Percentiles rank a stretch among this genome's conserved stretches.
Evolutionary conservation across 2,888 invertebrate species (phyloP).

Genomic region (Deilephila porcellus): DNA sequence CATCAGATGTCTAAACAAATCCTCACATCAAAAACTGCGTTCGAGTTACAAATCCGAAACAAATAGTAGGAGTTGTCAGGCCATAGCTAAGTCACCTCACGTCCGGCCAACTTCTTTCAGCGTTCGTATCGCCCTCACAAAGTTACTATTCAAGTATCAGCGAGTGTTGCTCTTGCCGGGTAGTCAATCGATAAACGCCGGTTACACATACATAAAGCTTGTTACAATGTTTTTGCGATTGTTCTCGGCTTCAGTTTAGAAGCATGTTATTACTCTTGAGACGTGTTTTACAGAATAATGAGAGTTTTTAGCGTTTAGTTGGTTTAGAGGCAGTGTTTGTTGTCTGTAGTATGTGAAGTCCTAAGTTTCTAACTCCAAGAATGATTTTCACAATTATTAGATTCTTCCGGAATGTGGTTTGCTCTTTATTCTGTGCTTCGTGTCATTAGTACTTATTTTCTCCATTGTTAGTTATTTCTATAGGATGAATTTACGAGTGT

Average conservation of each 20-base stretch:
- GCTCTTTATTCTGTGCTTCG: too few relatives aligned
- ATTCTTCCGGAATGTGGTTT: too few relatives aligned
- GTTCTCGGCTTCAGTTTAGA: not conserved
- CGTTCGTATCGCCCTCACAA: slow-evolving; percentile 65
- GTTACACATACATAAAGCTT: slow-evolving; percentile 29
- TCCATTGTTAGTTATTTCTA: too few relatives aligned
- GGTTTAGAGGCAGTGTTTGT: too few relatives aligned
- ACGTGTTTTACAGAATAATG: too few relatives aligned
- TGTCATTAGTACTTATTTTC: too few relatives aligned
- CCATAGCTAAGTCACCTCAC: slow-evolving; percentile 64
- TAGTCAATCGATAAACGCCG: slow-evolving; percentile 33
- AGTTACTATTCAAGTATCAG: slow-evolving; percentile 53
- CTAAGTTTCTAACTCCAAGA: too few relatives aligned
- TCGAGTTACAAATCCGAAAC: slow-evolving; percentile 36
- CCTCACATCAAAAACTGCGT: not conserved
- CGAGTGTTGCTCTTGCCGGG: slow-evolving; percentile 18
- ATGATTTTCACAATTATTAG: too few relatives aligned
- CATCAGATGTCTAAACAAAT: not conserved
- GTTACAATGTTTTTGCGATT: slow-evolving; percentile 16
- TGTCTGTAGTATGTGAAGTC: too few relatives aligned
- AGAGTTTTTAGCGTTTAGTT: too few relatives aligned
- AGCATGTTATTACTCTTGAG: not conserved
- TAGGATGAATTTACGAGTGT: too few relatives aligned
- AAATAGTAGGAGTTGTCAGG: slow-evolving; percentile 42
- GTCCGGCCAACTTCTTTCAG: slow-evolving; percentile 71